These are phyloP conservation scores for Cladopsammia gracilis DNA, from an alignment of 64 coral and sea anemone genomes.

Conservation along the genomic window DNA sequence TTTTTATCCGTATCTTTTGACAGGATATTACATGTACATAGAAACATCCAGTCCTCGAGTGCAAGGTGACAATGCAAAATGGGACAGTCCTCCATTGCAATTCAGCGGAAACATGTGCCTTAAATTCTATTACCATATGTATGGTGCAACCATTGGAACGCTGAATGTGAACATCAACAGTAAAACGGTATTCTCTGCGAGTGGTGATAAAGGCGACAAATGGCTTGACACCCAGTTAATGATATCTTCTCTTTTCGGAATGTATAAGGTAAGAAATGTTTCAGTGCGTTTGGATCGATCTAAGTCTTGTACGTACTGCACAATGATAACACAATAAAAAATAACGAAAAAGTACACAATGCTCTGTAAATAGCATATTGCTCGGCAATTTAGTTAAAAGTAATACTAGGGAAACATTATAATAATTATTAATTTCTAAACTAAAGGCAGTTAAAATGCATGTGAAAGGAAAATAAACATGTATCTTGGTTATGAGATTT, in stretches of 20 bases:
- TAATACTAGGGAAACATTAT: too few relatives aligned
- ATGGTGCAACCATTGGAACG: slow-evolving; percentile 15
- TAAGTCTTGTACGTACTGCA: not conserved
- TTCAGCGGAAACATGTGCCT: slow-evolving; percentile 16
- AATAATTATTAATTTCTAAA: too few relatives aligned
- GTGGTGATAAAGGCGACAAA: slow-evolving; percentile 35
- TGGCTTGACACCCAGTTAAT: slow-evolving; percentile 22
- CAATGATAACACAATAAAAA: not conserved
- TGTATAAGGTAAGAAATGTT: not conserved
- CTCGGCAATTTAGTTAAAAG: too few relatives aligned
- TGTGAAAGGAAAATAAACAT: too few relatives aligned
- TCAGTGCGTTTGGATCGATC: not conserved
- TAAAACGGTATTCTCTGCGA: not conserved
- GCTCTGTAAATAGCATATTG: too few relatives aligned
- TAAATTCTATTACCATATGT: slow-evolving; percentile 66
- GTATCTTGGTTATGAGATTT: too few relatives aligned
- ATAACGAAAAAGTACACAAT: not conserved
- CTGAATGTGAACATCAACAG: slow-evolving; percentile 31
- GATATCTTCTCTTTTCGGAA: not conserved
- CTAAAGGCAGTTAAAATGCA: too few relatives aligned
- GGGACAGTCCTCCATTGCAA: not conserved
- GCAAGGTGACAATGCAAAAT: slow-evolving; percentile 39
- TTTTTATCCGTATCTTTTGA: too few relatives aligned
- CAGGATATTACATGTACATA: slow-evolving; percentile 35
- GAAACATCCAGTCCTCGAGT: slow-evolving; percentile 46